phyloP scores from a whole-genome alignment of 2,797 vertebrate genomes.

The Simalia tracyae region DNA sequence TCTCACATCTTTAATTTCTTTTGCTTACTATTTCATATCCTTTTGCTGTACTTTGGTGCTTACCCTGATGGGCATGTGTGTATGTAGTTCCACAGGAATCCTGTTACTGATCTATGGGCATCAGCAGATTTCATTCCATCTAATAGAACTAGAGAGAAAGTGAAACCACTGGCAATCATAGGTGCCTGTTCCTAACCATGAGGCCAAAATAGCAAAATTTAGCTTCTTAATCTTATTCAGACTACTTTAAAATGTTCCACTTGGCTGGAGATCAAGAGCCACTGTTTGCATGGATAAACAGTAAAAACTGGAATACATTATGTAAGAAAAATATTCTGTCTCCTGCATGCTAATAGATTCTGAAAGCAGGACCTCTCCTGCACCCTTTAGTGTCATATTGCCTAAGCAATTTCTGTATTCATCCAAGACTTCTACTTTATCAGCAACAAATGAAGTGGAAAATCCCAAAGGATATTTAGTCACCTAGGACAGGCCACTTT shows the following conservation, averaged over 20 bases:
- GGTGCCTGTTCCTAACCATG: not conserved
- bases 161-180: not conserved
- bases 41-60: not conserved
- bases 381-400: no score
- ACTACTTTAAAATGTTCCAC: not conserved
- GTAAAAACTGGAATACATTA: not conserved
- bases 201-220: not conserved
- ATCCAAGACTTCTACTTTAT: no score
- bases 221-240: not conserved
- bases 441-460: no score
- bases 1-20: not conserved
- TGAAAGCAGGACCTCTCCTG: no score
- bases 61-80: not conserved
- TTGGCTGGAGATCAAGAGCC: not conserved
- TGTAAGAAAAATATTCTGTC: not conserved
- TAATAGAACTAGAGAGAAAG: not conserved
- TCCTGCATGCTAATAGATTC: not conserved
- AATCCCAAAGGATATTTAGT: no score
- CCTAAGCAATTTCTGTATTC: no score
- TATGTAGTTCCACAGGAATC: not conserved
- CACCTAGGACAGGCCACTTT: no score
- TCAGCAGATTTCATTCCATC: not conserved
- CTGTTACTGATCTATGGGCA: not conserved
- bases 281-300: not conserved
- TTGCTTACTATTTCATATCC: not conserved